phyloP scores from a whole-genome alignment of 2,888 invertebrate species.

The Euplexia lucipara region DNA sequence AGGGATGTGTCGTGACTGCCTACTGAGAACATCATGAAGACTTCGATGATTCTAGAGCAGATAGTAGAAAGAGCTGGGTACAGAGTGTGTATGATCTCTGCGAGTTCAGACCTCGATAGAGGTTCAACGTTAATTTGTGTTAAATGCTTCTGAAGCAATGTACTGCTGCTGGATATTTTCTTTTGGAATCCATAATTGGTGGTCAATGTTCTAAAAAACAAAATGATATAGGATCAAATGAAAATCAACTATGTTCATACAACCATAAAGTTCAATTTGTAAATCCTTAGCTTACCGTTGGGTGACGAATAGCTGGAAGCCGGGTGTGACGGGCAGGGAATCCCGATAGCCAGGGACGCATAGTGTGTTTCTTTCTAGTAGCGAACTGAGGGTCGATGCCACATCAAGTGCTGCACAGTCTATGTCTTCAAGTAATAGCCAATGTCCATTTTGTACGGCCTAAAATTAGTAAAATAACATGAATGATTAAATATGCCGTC shows the following conservation, averaged over 20 bases:
- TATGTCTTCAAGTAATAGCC: constrained; percentile 98
- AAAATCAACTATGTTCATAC: neutral
- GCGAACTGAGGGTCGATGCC: constrained; percentile 95
- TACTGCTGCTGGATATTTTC: constrained; percentile 92
- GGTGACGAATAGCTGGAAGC: constrained; percentile 98
- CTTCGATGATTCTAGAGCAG: constrained; percentile 94
- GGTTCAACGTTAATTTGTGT: constrained; percentile 96
- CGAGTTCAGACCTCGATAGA: constrained; percentile 94
- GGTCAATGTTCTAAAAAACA: constrained; percentile 88
- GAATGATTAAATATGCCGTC: neutral
- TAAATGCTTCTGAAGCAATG: constrained; percentile 95
- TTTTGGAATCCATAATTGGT: constrained; percentile 92
- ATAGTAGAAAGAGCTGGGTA: constrained; percentile 94
- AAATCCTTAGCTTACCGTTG: constrained; percentile 91
- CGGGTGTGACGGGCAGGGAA: constrained; percentile 94
- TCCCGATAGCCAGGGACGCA: constrained; percentile 97
- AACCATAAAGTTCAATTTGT: neutral
- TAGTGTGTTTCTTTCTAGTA: constrained; percentile 95
- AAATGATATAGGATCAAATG: constrained; percentile 10
- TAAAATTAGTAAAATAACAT: constrained; percentile 72
- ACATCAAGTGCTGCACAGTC: constrained; percentile 98
- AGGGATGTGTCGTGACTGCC: constrained; percentile 91
- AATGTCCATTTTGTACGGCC: constrained; percentile 96
- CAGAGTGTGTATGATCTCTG: constrained; percentile 92
- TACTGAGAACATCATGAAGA: constrained; percentile 95